phyloP scores from a whole-genome alignment of 1,140 invertebrate genomes.

The Tetranychus cinnabarinus region DNA sequence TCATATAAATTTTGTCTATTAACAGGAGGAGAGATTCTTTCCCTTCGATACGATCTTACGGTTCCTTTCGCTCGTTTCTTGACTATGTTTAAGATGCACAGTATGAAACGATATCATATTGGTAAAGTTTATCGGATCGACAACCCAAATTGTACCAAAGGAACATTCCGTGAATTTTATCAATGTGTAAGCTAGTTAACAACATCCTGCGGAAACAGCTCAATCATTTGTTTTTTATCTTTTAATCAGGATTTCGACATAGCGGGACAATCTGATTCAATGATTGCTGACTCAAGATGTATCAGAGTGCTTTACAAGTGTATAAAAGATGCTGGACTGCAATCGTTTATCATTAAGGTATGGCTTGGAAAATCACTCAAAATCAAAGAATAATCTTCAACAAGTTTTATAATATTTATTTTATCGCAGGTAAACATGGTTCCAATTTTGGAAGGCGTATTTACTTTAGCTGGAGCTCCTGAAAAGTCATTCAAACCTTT shows the following conservation, averaged over 20 bases:
- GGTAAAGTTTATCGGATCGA: slow-evolving; percentile 91
- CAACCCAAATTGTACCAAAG: slow-evolving; percentile 85
- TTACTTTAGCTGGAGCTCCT: slow-evolving; percentile 80
- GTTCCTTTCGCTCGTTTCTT: slow-evolving; percentile 92
- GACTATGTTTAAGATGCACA: slow-evolving; percentile 88
- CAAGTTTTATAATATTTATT: too few species aligned
- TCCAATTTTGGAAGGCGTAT: slow-evolving; percentile 79
- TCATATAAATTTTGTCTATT: not conserved
- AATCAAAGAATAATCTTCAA: not conserved
- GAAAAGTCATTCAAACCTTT: slow-evolving; percentile 66
- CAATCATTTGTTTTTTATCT: not conserved
- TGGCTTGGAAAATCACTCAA: not conserved
- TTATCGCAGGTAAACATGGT: slow-evolving; percentile 50
- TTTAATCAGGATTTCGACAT: slow-evolving; percentile 71
- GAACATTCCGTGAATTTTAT: slow-evolving; percentile 92
- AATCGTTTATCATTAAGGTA: slow-evolving; percentile 60
- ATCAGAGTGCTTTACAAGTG: slow-evolving; percentile 76
- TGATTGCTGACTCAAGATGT: slow-evolving; percentile 94
- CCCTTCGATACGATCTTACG: slow-evolving; percentile 64
- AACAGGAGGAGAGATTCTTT: slow-evolving; percentile 59
- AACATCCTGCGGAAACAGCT: not conserved
- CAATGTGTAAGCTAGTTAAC: slow-evolving; percentile 39
- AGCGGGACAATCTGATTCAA: slow-evolving; percentile 78
- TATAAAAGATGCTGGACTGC: slow-evolving; percentile 49
- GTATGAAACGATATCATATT: slow-evolving; percentile 81